Conservation (phyloP, 2,113 vertebrate genomes). For the Tragelaphus imberbis region DNA sequence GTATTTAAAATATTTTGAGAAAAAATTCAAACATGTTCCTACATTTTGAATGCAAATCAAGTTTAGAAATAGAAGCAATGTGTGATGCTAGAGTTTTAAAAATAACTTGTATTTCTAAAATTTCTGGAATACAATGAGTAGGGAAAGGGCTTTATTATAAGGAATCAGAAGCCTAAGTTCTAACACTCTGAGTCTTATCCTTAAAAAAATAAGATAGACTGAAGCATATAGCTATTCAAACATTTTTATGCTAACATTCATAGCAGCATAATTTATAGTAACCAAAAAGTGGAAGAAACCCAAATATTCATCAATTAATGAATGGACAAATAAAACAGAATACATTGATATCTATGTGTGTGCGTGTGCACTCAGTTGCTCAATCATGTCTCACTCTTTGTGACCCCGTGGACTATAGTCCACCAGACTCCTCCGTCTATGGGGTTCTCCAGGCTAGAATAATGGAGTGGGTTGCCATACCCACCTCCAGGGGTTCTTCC, state of each 20-base stretch:
- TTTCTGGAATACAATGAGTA: not conserved
- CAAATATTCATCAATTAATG: not conserved
- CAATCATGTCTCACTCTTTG: not conserved
- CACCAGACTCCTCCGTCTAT: not conserved
- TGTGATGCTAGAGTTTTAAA: not conserved
- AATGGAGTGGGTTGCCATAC: not conserved
- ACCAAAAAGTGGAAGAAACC: not conserved
- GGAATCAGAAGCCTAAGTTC: not conserved
- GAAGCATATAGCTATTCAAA: not conserved
- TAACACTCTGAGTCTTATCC: not conserved
- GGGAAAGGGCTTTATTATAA: not conserved
- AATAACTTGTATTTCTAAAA: not conserved
- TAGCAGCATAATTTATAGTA: not conserved
- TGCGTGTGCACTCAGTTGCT: not conserved
- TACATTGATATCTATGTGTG: not conserved
- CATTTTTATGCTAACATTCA: not conserved
- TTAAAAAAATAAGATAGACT: not conserved
- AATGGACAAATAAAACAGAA: not conserved
- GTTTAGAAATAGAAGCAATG: not conserved
- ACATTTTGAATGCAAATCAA: not conserved
- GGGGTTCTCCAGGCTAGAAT: not conserved
- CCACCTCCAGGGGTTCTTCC: not conserved
- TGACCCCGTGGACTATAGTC: not conserved
- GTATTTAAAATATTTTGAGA: not conserved
- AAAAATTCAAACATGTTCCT: not conserved